Conservation (phyloP, 2,113 vertebrate genomes). For the Lampris megalopsis region DNA sequence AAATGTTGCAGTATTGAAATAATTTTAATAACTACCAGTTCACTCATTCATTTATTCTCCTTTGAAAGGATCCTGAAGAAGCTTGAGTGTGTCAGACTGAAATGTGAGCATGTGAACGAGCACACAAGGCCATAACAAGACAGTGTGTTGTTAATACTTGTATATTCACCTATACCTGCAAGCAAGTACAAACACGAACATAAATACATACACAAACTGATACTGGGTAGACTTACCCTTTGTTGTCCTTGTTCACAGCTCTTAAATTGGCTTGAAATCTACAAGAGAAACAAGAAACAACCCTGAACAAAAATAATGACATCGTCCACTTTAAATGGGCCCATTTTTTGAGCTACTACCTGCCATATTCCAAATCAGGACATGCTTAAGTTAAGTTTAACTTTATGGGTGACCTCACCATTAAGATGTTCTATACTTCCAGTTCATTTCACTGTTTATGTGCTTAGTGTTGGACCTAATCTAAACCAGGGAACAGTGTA, state of each 20-base stretch:
- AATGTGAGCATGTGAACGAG: neutral
- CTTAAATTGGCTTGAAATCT: conserved; percentile 90
- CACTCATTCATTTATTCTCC: neutral
- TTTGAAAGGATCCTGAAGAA: too few relatives aligned
- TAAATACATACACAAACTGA: neutral
- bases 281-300: conserved; percentile 64
- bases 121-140: too few relatives aligned
- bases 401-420: too few relatives aligned
- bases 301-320: conserved; percentile 2
- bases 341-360: neutral
- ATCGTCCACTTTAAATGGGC: conserved; percentile 3
- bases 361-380: too few relatives aligned
- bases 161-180: neutral
- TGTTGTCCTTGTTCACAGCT: conserved; percentile 88
- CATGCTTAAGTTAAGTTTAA: too few relatives aligned
- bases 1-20: neutral
- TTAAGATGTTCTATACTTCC: too few relatives aligned
- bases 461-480: too few relatives aligned
- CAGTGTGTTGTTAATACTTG: neutral
- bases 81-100: neutral
- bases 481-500: too few relatives aligned
- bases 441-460: too few relatives aligned
- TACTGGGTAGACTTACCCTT: conserved; percentile 83
- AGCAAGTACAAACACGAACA: neutral
- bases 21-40: neutral